Evolutionary conservation across 30 jellyfish, hydroid and myxozoan genomes (phyloP).

Genomic region (Cassiopea xamachana): DNA sequence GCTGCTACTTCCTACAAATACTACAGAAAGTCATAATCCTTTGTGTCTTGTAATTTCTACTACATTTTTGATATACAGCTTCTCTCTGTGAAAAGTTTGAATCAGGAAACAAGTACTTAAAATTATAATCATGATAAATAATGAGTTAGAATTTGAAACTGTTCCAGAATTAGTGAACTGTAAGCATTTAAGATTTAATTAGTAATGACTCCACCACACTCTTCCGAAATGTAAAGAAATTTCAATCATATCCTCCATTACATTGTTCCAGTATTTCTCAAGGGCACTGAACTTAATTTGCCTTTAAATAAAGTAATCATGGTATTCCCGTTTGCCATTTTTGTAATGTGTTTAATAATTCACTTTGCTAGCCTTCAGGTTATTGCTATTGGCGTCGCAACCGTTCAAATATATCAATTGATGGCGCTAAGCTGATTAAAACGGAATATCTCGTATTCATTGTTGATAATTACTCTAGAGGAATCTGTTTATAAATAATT

Average conservation of each 20-base stretch:
- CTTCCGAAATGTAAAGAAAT: neutral
- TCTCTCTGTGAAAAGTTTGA: no score
- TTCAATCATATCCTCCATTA: neutral
- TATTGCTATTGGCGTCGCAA: neutral
- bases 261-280: neutral
- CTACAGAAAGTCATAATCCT: no score
- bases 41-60: no score
- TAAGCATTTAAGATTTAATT: neutral
- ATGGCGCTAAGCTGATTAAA: conserved; percentile 4
- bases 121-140: neutral
- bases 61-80: no score
- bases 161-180: neutral
- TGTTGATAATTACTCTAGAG: neutral
- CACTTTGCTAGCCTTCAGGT: neutral
- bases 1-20: no score
- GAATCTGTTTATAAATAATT: neutral
- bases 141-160: neutral
- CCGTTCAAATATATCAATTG: neutral
- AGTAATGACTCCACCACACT: neutral
- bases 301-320: neutral
- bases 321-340: neutral
- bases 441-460: neutral
- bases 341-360: neutral
- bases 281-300: neutral
- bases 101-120: neutral